Percentiles rank a stretch among this genome's conserved stretches.
Evolutionary conservation across 2,888 invertebrate species (phyloP).

Genomic region (Lasioglossum morio): DNA sequence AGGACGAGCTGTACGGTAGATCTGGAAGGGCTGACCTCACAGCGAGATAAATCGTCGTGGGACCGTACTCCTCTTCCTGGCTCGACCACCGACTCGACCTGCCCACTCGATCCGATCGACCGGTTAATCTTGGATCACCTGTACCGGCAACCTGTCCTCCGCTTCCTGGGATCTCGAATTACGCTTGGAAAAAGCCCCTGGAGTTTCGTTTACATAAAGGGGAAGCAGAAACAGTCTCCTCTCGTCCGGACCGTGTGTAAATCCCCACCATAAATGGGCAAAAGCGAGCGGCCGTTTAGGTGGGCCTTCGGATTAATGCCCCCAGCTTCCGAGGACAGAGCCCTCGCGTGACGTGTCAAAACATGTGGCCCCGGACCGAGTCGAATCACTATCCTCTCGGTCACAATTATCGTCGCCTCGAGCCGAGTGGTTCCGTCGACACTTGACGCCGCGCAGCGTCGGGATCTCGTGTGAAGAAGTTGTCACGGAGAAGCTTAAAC

Average conservation of each 20-base stretch:
- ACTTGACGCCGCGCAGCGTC: constrained; percentile 12
- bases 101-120: constrained; percentile 46
- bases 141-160: constrained; percentile 65
- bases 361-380: constrained; percentile 63
- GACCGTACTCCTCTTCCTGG: constrained; percentile 43
- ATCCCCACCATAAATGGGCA: background rate
- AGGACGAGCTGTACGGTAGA: constrained; percentile 59
- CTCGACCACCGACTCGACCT: constrained; percentile 22
- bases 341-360: constrained; percentile 69
- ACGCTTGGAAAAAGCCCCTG: constrained; percentile 66
- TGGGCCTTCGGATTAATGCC: constrained; percentile 68
- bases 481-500: background rate
- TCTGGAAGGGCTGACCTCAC: constrained; percentile 63
- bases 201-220: constrained; percentile 55
- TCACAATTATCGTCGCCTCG: constrained; percentile 53
- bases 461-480: constrained; percentile 24
- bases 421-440: constrained; percentile 59
- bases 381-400: constrained; percentile 38
- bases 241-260: constrained; percentile 23
- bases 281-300: constrained; percentile 49
- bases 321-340: constrained; percentile 40
- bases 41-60: constrained; percentile 68
- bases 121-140: constrained; percentile 74
- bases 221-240: background rate
- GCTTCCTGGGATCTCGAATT: constrained; percentile 72